Percentiles rank a stretch among this genome's conserved stretches.
Conservation (phyloP, 1,140 invertebrate species). For the Anadara kagoshimensis region DNA sequence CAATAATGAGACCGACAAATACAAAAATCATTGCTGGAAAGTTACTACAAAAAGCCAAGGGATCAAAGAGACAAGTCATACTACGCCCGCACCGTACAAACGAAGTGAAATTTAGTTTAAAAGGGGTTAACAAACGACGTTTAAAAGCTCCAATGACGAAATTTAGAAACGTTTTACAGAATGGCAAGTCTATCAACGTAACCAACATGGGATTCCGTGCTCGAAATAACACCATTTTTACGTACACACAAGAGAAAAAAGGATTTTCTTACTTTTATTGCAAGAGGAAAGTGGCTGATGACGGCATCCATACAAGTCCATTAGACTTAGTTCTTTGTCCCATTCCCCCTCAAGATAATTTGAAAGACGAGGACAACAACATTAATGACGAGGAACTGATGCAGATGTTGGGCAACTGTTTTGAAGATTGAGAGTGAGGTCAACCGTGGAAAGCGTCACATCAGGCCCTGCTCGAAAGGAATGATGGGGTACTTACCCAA, state of each 20-base stretch:
- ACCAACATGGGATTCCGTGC: conserved; percentile 18
- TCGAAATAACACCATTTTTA: conserved; percentile 15
- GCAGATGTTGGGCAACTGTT: too few relatives aligned
- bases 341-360: neutral
- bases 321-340: conserved; percentile 28
- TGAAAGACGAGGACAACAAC: too few relatives aligned
- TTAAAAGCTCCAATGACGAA: conserved; percentile 20
- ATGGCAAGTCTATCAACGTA: neutral
- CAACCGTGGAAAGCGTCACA: too few relatives aligned
- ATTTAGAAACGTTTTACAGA: conserved; percentile 22
- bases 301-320: conserved; percentile 24
- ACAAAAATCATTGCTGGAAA: conserved; percentile 3
- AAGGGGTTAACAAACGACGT: conserved; percentile 14
- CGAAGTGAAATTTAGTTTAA: conserved; percentile 34
- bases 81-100: too few relatives aligned
- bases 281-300: conserved; percentile 25
- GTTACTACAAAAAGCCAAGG: conserved; percentile 16
- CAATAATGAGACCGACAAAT: neutral
- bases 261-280: conserved; percentile 36
- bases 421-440: too few relatives aligned
- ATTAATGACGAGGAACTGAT: too few relatives aligned
- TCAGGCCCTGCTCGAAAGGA: too few relatives aligned
- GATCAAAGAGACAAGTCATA: neutral
- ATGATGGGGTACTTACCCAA: too few relatives aligned
- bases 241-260: conserved; percentile 17